Conservation (phyloP, 64 coral and sea anemone species). For the Montipora foliosa region DNA sequence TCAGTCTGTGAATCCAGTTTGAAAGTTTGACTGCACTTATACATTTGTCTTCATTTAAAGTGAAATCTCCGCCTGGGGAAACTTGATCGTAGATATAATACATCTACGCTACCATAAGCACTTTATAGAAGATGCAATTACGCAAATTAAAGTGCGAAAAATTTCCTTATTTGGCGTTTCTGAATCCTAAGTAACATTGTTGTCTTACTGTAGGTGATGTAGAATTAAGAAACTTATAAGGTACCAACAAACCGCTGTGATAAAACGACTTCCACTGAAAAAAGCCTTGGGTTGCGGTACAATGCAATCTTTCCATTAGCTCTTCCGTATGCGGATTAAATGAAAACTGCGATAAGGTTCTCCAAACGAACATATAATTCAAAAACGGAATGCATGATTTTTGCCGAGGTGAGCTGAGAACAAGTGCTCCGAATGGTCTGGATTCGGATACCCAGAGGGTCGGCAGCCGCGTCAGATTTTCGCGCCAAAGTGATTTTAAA, state of each 20-base stretch:
- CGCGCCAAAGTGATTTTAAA: no score
- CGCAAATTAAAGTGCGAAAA: background rate
- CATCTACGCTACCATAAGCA: background rate
- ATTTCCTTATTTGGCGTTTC: background rate
- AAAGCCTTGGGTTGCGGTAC: no score
- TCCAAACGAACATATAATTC: no score
- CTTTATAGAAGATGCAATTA: constrained; percentile 5
- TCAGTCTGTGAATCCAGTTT: background rate
- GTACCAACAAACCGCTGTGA: background rate
- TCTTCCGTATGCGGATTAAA: no score
- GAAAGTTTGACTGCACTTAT: background rate
- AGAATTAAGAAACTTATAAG: background rate
- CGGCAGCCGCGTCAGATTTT: no score
- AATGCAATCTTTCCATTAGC: background rate
- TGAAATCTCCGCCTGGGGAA: background rate
- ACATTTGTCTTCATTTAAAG: constrained; percentile 9
- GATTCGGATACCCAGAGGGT: no score
- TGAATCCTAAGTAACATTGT: background rate
- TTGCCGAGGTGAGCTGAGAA: no score
- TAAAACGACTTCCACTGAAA: no score
- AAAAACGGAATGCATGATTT: no score
- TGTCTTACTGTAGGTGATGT: background rate
- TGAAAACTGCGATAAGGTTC: no score
- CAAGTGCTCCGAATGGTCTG: no score
- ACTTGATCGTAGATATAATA: background rate